Percentiles rank a stretch among this genome's conserved stretches.
phyloP scores from a whole-genome alignment of 2,797 vertebrate genomes.

The Hemibagrus guttatus region DNA sequence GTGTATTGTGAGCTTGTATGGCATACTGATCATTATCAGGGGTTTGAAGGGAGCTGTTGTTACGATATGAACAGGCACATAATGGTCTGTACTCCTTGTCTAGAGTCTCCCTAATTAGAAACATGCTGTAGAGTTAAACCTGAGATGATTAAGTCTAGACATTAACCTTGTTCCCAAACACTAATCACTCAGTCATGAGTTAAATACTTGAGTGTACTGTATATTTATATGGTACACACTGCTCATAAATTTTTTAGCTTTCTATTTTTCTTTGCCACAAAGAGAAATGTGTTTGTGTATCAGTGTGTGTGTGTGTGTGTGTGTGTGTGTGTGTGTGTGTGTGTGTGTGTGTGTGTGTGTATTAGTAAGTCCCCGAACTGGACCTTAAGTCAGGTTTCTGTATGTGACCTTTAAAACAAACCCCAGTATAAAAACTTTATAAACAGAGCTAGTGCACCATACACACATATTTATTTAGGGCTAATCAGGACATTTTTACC shows the following conservation, averaged over 20 bases:
- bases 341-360: slow-evolving; percentile 12
- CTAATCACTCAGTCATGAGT: not conserved
- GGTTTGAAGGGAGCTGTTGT: slow-evolving; percentile 22
- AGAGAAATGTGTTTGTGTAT: not conserved
- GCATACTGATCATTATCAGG: slow-evolving; percentile 26
- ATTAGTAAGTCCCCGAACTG: not conserved
- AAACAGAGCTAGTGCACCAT: slow-evolving; percentile 52
- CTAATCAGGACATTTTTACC: slow-evolving; percentile 30
- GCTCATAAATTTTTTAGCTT: not conserved
- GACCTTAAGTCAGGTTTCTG: slow-evolving; percentile 3
- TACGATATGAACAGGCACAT: not conserved
- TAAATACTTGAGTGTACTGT: not conserved
- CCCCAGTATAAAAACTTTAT: slow-evolving; percentile 55
- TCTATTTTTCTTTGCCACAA: not conserved
- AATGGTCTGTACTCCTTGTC: not conserved
- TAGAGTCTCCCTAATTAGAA: slow-evolving; percentile 42
- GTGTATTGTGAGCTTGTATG: slow-evolving; percentile 56
- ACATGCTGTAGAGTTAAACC: slow-evolving; percentile 17
- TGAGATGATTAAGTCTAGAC: not conserved
- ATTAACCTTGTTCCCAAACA: not conserved
- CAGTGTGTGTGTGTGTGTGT: not conserved
- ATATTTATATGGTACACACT: not conserved
- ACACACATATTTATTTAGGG: slow-evolving; percentile 17
- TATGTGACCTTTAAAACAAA: slow-evolving; percentile 61
- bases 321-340: not conserved